Percentiles rank a stretch among this genome's conserved stretches.
phyloP scores from a whole-genome alignment of 2,797 vertebrate genomes.

The Taeniopygia guttata region DNA sequence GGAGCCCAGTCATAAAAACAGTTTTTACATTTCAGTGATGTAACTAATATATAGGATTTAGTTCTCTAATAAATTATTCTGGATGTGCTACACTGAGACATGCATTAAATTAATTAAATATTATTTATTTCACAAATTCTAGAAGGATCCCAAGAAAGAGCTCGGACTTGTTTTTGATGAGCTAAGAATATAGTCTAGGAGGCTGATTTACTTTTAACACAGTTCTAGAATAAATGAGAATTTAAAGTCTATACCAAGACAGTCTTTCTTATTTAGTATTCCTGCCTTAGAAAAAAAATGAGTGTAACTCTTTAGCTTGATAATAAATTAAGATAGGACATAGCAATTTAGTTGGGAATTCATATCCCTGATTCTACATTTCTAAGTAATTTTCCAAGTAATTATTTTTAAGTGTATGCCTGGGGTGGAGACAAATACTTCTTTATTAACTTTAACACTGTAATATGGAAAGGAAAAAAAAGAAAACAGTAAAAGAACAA shows the following conservation, averaged over 20 bases:
- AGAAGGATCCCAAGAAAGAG: background rate
- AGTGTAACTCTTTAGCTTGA: background rate
- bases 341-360: background rate
- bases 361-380: background rate
- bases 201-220: background rate
- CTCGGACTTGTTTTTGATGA: background rate
- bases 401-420: background rate
- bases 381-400: constrained; percentile 28
- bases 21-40: background rate
- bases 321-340: background rate
- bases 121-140: background rate
- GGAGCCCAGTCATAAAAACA: background rate
- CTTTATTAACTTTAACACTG: background rate
- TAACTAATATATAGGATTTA: background rate
- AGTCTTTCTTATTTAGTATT: background rate
- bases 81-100: background rate
- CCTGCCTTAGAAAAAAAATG: background rate
- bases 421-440: background rate
- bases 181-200: background rate
- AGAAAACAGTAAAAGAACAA: background rate
- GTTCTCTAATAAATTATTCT: background rate
- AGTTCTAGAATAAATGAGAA: background rate
- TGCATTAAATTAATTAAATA: background rate
- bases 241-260: background rate
- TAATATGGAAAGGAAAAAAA: background rate